Evolutionary conservation across 2,888 invertebrate genomes (phyloP), one percentile per base, ranked within the genome.

Genomic region (Eubasilissa splendida): DNA sequence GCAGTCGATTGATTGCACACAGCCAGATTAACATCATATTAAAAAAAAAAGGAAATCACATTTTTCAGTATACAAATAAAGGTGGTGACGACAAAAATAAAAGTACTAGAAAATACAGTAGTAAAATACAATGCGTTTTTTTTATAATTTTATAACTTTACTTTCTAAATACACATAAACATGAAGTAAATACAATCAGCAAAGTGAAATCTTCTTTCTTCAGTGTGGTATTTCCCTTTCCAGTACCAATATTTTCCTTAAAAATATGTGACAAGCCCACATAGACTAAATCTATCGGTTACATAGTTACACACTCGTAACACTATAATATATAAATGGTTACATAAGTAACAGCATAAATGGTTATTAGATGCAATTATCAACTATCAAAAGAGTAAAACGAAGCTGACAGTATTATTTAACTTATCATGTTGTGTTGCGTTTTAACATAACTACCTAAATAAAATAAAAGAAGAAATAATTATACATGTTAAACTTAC

Each of bases 61-160:
- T 63, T 63, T 33, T 33, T 12, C 52, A 53, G 70, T 14, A 70
- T 53, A 70, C 52, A 70, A 54, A 54, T 70, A 70, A 70, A 70
- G n/a, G 4, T 53, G 70, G 70, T 52, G 70, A 70, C 11, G 31
- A 70, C 52, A 60, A 60, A 60, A 22, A 60, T 22, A 60, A 70
- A 52, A 70, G 53, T 22, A 53, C 70, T 70, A 76, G 76, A 78
- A 71, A 79, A 80, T 80, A 82, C 77, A 79, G 77, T 80, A 83
- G 75, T 80, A 82, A 82, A 82, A 83, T 83, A 83, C 81, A 83
- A 59, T 54, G 77, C 12, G 60, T 65, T 59, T 75, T 77, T 79
- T 81, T 77, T 68, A 71, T 76, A 63, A 76, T 77, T 60, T 75
- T 81, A 80, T 82, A 79, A 74, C 79, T 84, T 83, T 81, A 84